These are phyloP conservation scores for Lutjanus erythropterus DNA, from an alignment of 2,113 vertebrate genomes.

Conservation along the genomic window DNA sequence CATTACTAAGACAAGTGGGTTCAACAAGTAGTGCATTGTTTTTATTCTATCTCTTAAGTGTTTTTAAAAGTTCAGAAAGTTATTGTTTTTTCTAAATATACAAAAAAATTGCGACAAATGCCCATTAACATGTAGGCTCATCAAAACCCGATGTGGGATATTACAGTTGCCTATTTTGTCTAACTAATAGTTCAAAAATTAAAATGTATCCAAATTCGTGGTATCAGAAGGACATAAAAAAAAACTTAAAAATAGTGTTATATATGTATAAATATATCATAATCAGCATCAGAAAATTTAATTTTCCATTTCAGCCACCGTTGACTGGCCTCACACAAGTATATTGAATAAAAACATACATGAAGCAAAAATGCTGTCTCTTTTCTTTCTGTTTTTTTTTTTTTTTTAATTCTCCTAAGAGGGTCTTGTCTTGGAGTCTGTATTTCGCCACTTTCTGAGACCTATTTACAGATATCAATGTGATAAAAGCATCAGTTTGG, in stretches of 20 bases:
- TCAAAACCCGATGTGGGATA: background rate
- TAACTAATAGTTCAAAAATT: background rate
- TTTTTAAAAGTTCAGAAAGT: background rate
- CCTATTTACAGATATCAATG: background rate
- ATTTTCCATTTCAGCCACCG: no score
- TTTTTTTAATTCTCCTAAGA: background rate
- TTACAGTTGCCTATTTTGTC: background rate
- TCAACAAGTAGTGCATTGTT: no score
- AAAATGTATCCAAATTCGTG: background rate
- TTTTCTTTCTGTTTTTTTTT: background rate
- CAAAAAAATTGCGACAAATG: background rate
- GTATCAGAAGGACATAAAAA: background rate
- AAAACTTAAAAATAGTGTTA: background rate
- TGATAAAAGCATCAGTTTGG: background rate
- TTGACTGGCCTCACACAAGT: background rate
- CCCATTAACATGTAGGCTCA: background rate
- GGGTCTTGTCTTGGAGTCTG: background rate
- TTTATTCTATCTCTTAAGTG: background rate
- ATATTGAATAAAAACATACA: background rate
- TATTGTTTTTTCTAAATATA: background rate
- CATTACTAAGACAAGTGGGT: background rate
- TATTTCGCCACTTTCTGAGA: slow-evolving; percentile 16
- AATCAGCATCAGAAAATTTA: background rate
- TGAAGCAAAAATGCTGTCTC: background rate
- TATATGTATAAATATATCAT: background rate